phyloP scores from a whole-genome alignment of 2,797 vertebrate genomes.

The Enteromius viviparus region DNA sequence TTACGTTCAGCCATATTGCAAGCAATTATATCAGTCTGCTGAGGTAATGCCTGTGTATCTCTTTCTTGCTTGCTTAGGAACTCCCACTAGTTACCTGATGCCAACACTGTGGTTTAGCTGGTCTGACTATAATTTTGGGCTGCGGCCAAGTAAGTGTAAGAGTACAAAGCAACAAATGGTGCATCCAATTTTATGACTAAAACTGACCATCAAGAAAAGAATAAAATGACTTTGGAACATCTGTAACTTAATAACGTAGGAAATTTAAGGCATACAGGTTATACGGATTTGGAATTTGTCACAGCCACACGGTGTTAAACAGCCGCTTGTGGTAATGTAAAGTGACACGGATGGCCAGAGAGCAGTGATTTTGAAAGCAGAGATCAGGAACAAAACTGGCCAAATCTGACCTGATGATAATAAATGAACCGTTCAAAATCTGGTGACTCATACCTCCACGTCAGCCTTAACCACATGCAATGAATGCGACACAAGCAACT shows the following conservation, averaged over 20 bases:
- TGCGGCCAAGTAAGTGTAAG: conserved; percentile 54
- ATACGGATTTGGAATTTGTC: conserved; percentile 1
- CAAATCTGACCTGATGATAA: conserved; percentile 11
- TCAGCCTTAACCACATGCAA: conserved; percentile 18
- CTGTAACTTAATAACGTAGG: not conserved
- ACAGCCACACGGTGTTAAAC: not conserved
- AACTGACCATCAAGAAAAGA: conserved; percentile 37
- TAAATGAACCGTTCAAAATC: conserved; percentile 1
- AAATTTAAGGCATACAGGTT: not conserved
- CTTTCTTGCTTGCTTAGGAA: conserved; percentile 45
- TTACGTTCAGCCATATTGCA: conserved; percentile 13
- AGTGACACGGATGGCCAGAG: not conserved
- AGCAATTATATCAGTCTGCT: conserved; percentile 41
- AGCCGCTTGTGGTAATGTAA: not conserved
- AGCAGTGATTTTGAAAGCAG: conserved; percentile 6
- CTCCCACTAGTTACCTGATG: conserved; percentile 56
- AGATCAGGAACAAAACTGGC: not conserved
- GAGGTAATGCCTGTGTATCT: conserved; percentile 41
- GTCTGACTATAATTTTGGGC: conserved; percentile 64
- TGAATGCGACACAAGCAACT: not conserved
- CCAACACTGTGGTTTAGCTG: conserved; percentile 69
- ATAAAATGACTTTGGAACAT: not conserved
- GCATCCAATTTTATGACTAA: conserved; percentile 27
- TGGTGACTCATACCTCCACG: conserved; percentile 19
- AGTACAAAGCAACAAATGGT: conserved; percentile 40